phyloP scores from a whole-genome alignment of 2,888 invertebrate genomes.

The Iphiclides podalirius region DNA sequence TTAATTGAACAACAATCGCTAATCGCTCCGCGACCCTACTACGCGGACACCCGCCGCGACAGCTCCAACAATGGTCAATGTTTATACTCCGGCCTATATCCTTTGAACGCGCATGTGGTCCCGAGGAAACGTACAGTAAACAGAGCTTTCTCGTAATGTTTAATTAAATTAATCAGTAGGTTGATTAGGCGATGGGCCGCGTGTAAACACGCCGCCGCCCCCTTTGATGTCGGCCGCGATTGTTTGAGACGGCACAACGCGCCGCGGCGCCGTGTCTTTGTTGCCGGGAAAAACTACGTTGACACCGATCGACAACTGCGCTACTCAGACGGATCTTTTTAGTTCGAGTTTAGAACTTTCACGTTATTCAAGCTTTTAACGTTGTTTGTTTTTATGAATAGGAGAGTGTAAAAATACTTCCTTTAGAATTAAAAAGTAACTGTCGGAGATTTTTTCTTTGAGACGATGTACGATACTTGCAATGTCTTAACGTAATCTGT shows the following conservation, averaged over 20 bases:
- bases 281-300: constrained; percentile 20
- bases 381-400: neutral
- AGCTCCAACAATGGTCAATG: constrained; percentile 60
- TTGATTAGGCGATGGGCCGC: constrained; percentile 77
- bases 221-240: constrained; percentile 72
- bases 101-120: constrained; percentile 79
- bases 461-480: too few relatives aligned
- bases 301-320: constrained; percentile 23
- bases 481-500: too few relatives aligned
- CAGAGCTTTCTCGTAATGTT: constrained; percentile 80
- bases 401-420: too few relatives aligned
- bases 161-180: constrained; percentile 80
- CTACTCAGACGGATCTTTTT: constrained; percentile 7
- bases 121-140: constrained; percentile 78
- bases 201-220: constrained; percentile 68
- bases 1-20: neutral
- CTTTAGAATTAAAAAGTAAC: too few relatives aligned
- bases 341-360: neutral
- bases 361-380: neutral
- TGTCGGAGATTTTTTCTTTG: too few relatives aligned
- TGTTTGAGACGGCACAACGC: constrained; percentile 33
- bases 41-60: constrained; percentile 35
- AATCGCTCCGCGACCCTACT: constrained; percentile 30
- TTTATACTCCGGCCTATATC: constrained; percentile 71
- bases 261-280: constrained; percentile 29